Percentiles rank a stretch among this genome's conserved stretches.
Conservation (phyloP, 2,113 vertebrate genomes). For the Sapayoa aenigma region DNA sequence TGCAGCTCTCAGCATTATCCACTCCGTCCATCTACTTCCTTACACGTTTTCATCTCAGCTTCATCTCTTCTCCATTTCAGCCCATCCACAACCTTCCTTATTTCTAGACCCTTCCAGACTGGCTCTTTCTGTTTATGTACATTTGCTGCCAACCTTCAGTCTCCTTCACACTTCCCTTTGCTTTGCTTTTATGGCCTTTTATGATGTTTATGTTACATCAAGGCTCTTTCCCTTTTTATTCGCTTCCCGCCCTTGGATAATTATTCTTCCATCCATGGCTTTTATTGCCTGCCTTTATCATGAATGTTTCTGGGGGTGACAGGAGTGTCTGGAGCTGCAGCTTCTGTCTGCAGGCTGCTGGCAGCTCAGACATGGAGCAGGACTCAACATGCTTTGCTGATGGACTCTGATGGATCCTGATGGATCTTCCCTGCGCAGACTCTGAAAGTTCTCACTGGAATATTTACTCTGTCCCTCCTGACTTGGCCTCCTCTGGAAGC, state of each 20-base stretch:
- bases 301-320: slow-evolving; percentile 14
- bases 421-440: neutral
- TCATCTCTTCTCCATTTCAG: neutral
- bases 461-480: neutral
- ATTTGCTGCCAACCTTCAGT: slow-evolving; percentile 40
- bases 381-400: neutral
- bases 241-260: neutral
- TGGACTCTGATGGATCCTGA: neutral
- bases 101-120: neutral
- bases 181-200: slow-evolving; percentile 53
- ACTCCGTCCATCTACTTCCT: neutral
- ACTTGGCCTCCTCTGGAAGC: neutral
- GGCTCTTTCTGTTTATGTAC: slow-evolving; percentile 4
- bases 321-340: slow-evolving; percentile 4
- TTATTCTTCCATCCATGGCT: neutral
- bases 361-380: neutral
- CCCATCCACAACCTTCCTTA: neutral
- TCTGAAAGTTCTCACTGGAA: too few species aligned
- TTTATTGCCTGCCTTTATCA: slow-evolving; percentile 51
- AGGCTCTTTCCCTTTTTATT: slow-evolving; percentile 52
- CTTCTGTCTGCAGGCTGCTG: neutral
- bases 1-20: neutral
- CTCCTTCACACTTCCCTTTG: slow-evolving; percentile 48
- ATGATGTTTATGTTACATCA: slow-evolving; percentile 50
- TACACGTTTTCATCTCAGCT: neutral